Evolutionary conservation across 2,113 vertebrate species (phyloP).

Genomic region (Laticauda colubrina): DNA sequence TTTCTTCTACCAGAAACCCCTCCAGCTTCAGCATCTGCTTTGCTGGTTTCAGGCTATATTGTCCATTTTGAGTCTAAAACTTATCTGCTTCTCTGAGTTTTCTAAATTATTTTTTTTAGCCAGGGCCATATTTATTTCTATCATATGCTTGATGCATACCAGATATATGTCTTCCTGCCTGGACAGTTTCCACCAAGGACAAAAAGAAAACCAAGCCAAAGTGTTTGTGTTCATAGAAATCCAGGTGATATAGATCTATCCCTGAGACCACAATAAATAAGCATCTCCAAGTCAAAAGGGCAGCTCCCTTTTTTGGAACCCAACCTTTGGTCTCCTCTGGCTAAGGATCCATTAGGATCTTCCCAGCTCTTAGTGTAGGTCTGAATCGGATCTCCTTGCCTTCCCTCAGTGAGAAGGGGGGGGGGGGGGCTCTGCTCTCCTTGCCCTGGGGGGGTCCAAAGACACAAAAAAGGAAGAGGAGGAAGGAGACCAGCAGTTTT

Average conservation of each 20-base stretch:
- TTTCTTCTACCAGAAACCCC: neutral
- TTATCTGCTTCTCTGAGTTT: neutral
- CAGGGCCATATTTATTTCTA: neutral
- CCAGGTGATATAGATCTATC: neutral
- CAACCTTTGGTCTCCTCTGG: neutral
- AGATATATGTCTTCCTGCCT: neutral
- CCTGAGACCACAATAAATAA: neutral
- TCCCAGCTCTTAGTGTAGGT: neutral
- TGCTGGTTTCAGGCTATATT: neutral
- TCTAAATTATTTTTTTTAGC: neutral
- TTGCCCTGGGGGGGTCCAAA: neutral
- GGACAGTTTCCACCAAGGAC: neutral
- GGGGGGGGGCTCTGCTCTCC: neutral
- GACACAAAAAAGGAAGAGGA: neutral
- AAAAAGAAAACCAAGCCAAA: neutral
- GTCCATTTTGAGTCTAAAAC: neutral
- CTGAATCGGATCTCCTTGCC: neutral
- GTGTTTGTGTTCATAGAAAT: neutral
- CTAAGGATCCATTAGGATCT: neutral
- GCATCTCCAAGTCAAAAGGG: neutral
- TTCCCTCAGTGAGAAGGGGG: neutral
- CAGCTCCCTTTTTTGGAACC: neutral
- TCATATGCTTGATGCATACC: neutral
- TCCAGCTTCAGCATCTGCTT: neutral
- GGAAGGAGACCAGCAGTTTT: neutral